Base-by-base conservation (phyloP, 30 jellyfish, hydroid and myxozoan genomes). In the Aurelia coerulea region DNA sequence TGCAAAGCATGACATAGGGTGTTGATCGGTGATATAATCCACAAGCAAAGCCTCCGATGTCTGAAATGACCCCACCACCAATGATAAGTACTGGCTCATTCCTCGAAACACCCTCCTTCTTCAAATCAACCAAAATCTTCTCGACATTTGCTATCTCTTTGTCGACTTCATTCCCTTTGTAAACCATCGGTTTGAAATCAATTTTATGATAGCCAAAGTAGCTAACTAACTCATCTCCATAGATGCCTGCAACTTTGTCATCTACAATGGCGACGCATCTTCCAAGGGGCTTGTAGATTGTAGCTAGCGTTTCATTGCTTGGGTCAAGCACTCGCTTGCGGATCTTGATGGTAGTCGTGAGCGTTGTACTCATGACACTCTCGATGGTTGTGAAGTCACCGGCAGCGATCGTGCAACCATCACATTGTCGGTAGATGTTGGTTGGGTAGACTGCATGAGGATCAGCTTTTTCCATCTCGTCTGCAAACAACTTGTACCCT, bases 1-100 rank as follows among this genome's bases (percentile, higher is more conserved):
- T 84, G 81, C 92, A 84, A 9, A 84, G 71, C 92, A 84, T 84
- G 79, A 84, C 92, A 41, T 84, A 84, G n/a, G 92, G 92, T 4
- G 92, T 84, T 15, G 86, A 70, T 60, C 92, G 46, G 60, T 84
- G 92, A 72, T 84, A 84, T 53, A 84, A 42, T 16, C 80, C 92
- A 59, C 87, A 70, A 2, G 92, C 92, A 71, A 84, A 84, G 72
- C 92, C 92, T 1, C 92, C 92, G 37, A 84, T 84, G 50, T 84
- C 92, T 15, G 92, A 50, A 10, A 84, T 84, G 29, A 84, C 92
- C 16, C 92, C 92, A 19, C 92, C 92, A 23, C 92, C 92, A 15
- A 58, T 59, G 50, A 84, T 71, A 8, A 84, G 78, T 68, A 84
- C 87, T 7, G 92, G 92, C 50, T 84, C 92, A 67, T 84, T 84